These are phyloP conservation scores for Drosophila siamana DNA, from an alignment of 2,888 invertebrate genomes.

Conservation along the genomic window DNA sequence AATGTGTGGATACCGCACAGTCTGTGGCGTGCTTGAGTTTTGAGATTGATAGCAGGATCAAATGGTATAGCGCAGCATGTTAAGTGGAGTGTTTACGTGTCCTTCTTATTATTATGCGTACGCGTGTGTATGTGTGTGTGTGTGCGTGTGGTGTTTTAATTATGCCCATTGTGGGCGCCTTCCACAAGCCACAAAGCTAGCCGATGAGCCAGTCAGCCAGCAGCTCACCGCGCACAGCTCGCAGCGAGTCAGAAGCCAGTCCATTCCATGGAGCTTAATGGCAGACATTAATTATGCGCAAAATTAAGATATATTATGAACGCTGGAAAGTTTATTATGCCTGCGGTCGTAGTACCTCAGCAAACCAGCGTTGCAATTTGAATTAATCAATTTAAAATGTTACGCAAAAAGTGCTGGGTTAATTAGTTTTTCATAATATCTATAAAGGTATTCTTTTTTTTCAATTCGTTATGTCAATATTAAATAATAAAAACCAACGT, in stretches of 20 bases:
- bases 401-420: slow-evolving; percentile 35
- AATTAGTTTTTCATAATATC: slow-evolving; percentile 60
- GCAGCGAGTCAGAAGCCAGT: not conserved
- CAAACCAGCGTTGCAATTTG: slow-evolving; percentile 48
- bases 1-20: slow-evolving; percentile 25
- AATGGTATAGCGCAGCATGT: slow-evolving; percentile 74
- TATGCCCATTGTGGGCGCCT: slow-evolving; percentile 45
- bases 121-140: not conserved
- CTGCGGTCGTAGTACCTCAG: slow-evolving; percentile 11
- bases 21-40: slow-evolving; percentile 50
- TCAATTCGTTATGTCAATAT: slow-evolving; percentile 41
- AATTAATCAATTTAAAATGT: slow-evolving; percentile 65
- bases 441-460: slow-evolving; percentile 6
- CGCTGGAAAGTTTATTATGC: slow-evolving; percentile 55
- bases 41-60: slow-evolving; percentile 74
- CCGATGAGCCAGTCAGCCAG: slow-evolving; percentile 28
- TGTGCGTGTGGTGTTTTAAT: slow-evolving; percentile 50
- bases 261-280: slow-evolving; percentile 56
- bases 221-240: not conserved
- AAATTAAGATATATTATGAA: slow-evolving; percentile 69
- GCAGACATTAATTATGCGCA: slow-evolving; percentile 70
- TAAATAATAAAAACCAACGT: slow-evolving; percentile 38
- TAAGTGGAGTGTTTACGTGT: slow-evolving; percentile 69
- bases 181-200: slow-evolving; percentile 45
- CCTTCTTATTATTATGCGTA: slow-evolving; percentile 10